Evolutionary conservation across 2,797 vertebrate genomes (phyloP).

Genomic region (Anableps anableps): DNA sequence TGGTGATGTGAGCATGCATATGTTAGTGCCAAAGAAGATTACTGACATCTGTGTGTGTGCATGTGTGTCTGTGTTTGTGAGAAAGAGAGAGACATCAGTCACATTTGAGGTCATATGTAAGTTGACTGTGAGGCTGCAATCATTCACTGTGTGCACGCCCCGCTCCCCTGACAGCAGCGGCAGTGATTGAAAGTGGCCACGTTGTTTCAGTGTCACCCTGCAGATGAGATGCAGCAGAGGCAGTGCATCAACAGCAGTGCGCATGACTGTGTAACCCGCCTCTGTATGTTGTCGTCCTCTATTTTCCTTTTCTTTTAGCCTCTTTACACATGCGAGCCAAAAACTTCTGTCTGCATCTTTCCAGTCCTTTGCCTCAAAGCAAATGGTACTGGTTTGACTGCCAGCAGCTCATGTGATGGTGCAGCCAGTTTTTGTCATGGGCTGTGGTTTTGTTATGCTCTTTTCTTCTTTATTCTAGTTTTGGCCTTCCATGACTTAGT

Average conservation of each 20-base stretch:
- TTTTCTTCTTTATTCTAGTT: constrained; percentile 4
- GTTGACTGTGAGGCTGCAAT: constrained; percentile 48
- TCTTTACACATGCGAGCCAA: neutral
- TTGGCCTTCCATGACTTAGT: neutral
- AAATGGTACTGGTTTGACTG: constrained; percentile 15
- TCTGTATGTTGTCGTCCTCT: constrained; percentile 25
- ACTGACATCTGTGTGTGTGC: constrained; percentile 5
- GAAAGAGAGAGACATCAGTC: constrained; percentile 24
- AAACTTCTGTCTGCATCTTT: constrained; percentile 20
- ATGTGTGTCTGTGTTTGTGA: neutral
- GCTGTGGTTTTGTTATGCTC: constrained; percentile 2
- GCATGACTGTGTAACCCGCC: constrained; percentile 5
- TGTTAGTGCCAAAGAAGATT: constrained; percentile 49
- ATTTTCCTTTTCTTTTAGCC: neutral
- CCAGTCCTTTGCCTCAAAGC: constrained; percentile 36
- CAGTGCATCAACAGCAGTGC: constrained; percentile 32
- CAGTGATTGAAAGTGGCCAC: constrained; percentile 63
- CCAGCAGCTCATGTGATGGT: constrained; percentile 5
- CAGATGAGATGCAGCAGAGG: constrained; percentile 45
- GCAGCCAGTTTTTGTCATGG: constrained; percentile 7
- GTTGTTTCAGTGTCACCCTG: constrained; percentile 59
- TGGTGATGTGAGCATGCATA: constrained; percentile 68
- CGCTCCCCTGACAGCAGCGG: constrained; percentile 38
- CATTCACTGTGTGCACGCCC: constrained; percentile 37
- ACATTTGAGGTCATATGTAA: constrained; percentile 54